phyloP scores from a whole-genome alignment of 2,888 invertebrate species.

The Autographa gamma region DNA sequence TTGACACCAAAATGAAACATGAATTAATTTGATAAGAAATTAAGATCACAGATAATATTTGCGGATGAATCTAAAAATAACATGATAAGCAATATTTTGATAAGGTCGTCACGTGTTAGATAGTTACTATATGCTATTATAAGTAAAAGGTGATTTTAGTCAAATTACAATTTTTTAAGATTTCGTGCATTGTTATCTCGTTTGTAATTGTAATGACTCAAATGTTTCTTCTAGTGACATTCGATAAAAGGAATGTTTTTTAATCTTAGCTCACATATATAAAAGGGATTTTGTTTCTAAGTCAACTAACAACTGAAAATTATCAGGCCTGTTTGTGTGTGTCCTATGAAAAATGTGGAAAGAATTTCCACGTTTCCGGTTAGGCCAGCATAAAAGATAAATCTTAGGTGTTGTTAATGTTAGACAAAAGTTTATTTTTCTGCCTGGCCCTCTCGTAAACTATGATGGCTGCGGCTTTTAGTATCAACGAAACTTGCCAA shows the following conservation, averaged over 20 bases:
- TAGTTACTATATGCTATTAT: background rate
- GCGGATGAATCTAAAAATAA: background rate
- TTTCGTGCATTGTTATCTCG: slow-evolving; percentile 7
- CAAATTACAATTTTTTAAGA: slow-evolving; percentile 19
- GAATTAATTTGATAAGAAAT: background rate
- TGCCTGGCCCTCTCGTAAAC: too few relatives aligned
- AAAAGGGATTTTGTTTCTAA: background rate
- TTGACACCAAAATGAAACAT: background rate
- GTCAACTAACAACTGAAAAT: background rate
- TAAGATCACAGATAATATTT: background rate
- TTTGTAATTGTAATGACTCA: slow-evolving; percentile 15
- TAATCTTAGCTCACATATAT: background rate
- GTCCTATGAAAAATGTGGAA: background rate
- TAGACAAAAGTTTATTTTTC: too few relatives aligned
- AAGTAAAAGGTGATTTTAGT: slow-evolving; percentile 7
- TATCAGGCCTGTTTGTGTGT: background rate
- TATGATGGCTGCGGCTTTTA: too few relatives aligned
- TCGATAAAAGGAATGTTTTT: background rate
- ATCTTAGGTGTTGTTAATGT: background rate
- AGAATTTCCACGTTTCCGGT: background rate
- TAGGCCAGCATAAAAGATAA: too few relatives aligned
- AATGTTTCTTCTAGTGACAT: background rate
- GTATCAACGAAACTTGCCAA: too few relatives aligned
- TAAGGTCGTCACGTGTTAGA: slow-evolving; percentile 8
- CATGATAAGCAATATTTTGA: background rate